Evolutionary conservation across 2,113 vertebrate species (phyloP).

Genomic region (Haemorhous mexicanus): DNA sequence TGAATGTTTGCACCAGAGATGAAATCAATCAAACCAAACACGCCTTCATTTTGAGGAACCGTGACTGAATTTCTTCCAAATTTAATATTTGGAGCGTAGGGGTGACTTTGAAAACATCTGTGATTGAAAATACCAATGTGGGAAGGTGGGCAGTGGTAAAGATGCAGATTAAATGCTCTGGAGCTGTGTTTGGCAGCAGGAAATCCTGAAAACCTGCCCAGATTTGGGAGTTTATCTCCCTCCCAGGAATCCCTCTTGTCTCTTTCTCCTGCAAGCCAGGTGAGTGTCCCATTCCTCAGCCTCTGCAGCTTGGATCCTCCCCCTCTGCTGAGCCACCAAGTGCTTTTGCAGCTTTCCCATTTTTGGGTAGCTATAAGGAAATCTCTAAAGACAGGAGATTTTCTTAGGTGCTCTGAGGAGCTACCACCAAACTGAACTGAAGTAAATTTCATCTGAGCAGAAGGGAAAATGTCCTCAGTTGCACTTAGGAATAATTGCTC

Average conservation of each 20-base stretch:
- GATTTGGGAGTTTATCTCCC: neutral
- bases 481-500: constrained; percentile 29
- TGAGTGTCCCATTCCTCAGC: neutral
- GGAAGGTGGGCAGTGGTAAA: neutral
- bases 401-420: neutral
- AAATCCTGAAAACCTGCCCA: neutral
- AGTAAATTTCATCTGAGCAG: constrained; percentile 25
- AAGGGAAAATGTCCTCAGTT: constrained; percentile 32
- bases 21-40: neutral
- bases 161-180: neutral
- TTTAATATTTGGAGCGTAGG: neutral
- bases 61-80: neutral
- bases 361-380: neutral
- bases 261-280: neutral
- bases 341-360: neutral
- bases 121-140: neutral
- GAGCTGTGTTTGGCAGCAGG: neutral
- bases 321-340: neutral
- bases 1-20: neutral
- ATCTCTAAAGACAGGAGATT: neutral
- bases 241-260: neutral
- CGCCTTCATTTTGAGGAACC: neutral
- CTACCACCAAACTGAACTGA: neutral
- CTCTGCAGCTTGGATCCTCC: neutral
- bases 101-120: neutral